phyloP scores from a whole-genome alignment of 2,797 vertebrate species.

The Acipenser ruthenus region DNA sequence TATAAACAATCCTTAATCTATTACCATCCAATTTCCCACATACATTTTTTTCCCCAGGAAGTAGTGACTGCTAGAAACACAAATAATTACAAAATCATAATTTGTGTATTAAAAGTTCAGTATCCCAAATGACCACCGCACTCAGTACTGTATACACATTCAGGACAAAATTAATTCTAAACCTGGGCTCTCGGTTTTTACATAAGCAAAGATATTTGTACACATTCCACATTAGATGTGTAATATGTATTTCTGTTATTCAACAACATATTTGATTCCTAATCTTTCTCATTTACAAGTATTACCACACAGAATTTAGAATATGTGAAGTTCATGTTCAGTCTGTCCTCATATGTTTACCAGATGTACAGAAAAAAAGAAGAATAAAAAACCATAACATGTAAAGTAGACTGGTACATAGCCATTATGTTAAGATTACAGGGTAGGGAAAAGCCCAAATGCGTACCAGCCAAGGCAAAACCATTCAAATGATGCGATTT shows the following conservation, averaged over 20 bases:
- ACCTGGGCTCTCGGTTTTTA: not conserved
- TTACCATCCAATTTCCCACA: no score
- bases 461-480: not conserved
- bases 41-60: no score
- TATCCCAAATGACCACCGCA: no score
- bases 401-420: not conserved
- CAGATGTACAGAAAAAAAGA: not conserved
- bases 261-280: no score
- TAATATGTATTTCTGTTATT: no score
- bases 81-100: no score
- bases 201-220: not conserved
- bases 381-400: not conserved
- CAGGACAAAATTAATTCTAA: no score
- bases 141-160: no score
- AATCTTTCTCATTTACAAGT: not conserved
- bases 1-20: no score
- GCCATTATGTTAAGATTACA: not conserved
- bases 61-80: no score
- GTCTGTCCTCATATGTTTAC: not conserved
- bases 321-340: not conserved
- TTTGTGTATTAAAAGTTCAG: no score
- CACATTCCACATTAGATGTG: no score
- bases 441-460: not conserved
- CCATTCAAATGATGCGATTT: not conserved
- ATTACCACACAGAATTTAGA: not conserved